Evolutionary conservation across 2,113 vertebrate genomes (phyloP), one percentile per base, ranked within the genome.

Genomic region (Plecotus auritus): DNA sequence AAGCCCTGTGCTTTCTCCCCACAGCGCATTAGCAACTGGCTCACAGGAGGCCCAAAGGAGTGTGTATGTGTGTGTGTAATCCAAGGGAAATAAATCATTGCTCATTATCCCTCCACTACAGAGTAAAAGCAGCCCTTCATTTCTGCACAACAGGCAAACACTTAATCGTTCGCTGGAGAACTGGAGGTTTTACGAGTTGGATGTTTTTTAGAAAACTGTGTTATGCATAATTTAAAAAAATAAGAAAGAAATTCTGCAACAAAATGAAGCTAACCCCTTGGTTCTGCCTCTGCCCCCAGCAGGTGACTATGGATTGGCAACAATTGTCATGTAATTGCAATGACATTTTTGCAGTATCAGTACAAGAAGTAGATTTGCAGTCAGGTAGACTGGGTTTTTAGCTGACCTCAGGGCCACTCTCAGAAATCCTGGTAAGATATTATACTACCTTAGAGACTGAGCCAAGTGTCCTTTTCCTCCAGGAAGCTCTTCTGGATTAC

Each of bases 81-180:
- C 97, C 95, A 91, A 87, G 95, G 93, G 97, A 98, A 96, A 98
- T 98, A 98, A 99, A 98, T 99, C 98, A 98, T 97, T 98, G 97
- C 96, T 96, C 97, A 98, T 98, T 98, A 98, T 97, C 90, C 94
- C 96, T 96, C 95, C 97, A 96, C 97, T 95, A 96, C 97, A 98
- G 97, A 98, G 97, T 98, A 98, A 98, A 96, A 98, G 97, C 95
- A 96, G 95, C 67, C 97, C 98, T 98, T 97, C 90, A 93, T 98
- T 98, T 98, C 97, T 97, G 92, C 97, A 96, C 69, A 95, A 96
- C 94, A 97, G 97, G 97, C 2, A 88, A 98, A 97, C 87, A 97
- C 95, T 98, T 97, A 98, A 97, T 96, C 96, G 94, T 94, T 98
- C 97, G 96, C 98, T 88, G 76, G 95, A 98, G 98, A 93, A 93